Evolutionary conservation across 2,888 invertebrate species (phyloP).

Genomic region (Harmothoe impar): DNA sequence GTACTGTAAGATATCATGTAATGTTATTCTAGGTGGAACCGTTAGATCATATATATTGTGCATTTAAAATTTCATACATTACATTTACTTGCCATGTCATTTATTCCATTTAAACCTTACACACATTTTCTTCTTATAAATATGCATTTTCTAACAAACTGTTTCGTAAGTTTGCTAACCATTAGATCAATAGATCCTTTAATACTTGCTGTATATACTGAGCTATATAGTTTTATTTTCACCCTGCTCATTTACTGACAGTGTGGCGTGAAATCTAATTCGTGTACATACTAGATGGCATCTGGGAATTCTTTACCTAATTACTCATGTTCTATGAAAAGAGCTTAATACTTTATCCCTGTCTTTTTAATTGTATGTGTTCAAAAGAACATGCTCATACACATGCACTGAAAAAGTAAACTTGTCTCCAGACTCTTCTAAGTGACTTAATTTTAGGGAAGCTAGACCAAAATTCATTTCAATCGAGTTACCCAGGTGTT

Average conservation of each 20-base stretch:
- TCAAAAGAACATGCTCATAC: not conserved
- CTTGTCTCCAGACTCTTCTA: too few relatives aligned
- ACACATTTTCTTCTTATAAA: not conserved
- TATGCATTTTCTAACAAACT: too few relatives aligned
- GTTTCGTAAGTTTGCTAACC: not conserved
- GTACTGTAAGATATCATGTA: too few relatives aligned
- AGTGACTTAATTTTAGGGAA: not conserved
- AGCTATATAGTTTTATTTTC: not conserved
- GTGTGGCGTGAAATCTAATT: slow-evolving; percentile 8
- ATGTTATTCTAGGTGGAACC: too few relatives aligned
- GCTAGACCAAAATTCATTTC: too few relatives aligned
- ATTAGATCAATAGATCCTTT: not conserved
- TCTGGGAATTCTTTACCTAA: not conserved
- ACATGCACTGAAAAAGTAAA: too few relatives aligned
- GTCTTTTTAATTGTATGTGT: too few relatives aligned
- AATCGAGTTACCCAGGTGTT: not conserved
- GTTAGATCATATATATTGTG: too few relatives aligned
- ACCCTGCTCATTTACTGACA: not conserved
- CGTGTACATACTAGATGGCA: not conserved
- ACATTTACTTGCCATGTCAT: not conserved
- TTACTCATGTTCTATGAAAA: too few relatives aligned
- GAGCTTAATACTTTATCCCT: too few relatives aligned
- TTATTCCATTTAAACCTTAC: not conserved
- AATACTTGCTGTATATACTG: slow-evolving; percentile 13
- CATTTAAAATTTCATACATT: not conserved